Evolutionary conservation across 2,113 vertebrate species (phyloP), one percentile per base, ranked within the genome.

Genomic region (Cygnus buccinator): DNA sequence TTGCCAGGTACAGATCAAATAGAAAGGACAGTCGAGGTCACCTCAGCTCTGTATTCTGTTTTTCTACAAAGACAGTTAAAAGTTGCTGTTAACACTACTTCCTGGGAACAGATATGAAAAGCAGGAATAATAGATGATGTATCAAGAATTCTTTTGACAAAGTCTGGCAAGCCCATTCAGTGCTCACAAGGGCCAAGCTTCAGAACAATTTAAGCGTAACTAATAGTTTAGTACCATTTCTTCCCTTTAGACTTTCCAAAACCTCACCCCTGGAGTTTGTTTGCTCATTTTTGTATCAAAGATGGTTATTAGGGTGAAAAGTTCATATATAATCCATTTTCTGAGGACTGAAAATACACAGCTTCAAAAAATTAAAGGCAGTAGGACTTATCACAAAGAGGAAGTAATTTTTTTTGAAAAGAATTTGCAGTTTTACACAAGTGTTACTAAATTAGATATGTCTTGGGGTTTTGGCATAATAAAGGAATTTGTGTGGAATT

Each of bases 21-120:
- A 94, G 68, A 92, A 89, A 92, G 70, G 63, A 68, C 37, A 94
- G n/a, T 13, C 84, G 37, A 75, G 84, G 65, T 89, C 65, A 84
- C 4, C 15, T 35, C 57, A 72, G 6, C 66, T 78, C 74, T 48
- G 2, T 10, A 89, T 13, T 63, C 68, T 71, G 48, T 1, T 59
- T 63, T 80, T n/a, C 23, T 28, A 44, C 14, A 35, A 39, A 63
- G 52, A 55, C 5, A 68, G 33, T 13, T 81, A 58, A 84, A 93
- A 70, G 33, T 14, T 76, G 41, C 31, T 68, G 10, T 39, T 73
- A 79, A 29, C 28, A 66, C 35, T 22, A 19, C 39, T 55, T 83
- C 52, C 11, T n/a, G 6, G 37, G 19, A 90, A 65, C 0, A 65
- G 39, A 15, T 28, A 67, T 1, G 18, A 92, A 50, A 78, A 89